Percentiles rank a stretch among this genome's conserved stretches.
Conservation (phyloP, 2,113 vertebrate species). For the Apodemus speciosus region DNA sequence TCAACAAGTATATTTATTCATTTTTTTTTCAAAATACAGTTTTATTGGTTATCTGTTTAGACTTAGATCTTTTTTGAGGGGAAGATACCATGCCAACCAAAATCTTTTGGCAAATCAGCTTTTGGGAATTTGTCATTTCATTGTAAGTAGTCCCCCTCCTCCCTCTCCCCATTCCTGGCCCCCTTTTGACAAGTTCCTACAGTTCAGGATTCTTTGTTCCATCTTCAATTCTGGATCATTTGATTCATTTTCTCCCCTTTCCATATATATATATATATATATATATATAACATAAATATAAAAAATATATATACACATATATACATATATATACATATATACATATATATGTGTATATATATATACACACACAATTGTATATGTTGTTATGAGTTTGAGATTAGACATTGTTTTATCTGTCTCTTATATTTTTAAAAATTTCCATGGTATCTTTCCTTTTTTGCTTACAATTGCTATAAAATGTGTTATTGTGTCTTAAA, state of each 20-base stretch:
- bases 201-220: constrained; percentile 33
- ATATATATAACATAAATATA: no score
- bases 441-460: neutral
- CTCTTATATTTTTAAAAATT: neutral
- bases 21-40: neutral
- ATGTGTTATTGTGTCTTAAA: constrained; percentile 5
- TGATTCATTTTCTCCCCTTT: constrained; percentile 8
- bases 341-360: no score
- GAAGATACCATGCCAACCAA: neutral
- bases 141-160: neutral
- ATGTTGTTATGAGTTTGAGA: neutral
- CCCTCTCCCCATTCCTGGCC: neutral
- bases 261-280: no score
- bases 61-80: neutral
- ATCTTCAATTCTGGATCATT: constrained; percentile 22
- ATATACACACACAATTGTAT: neutral
- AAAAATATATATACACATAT: no score
- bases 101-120: neutral
- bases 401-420: constrained; percentile 31
- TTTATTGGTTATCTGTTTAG: neutral
- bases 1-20: neutral
- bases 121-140: neutral
- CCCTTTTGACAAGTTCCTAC: neutral
- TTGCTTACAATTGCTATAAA: constrained; percentile 23
- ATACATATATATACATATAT: no score